Percentiles rank a stretch among this genome's conserved stretches.
Evolutionary conservation across 2,113 vertebrate species (phyloP).

Genomic region (Brevimyrus niger): DNA sequence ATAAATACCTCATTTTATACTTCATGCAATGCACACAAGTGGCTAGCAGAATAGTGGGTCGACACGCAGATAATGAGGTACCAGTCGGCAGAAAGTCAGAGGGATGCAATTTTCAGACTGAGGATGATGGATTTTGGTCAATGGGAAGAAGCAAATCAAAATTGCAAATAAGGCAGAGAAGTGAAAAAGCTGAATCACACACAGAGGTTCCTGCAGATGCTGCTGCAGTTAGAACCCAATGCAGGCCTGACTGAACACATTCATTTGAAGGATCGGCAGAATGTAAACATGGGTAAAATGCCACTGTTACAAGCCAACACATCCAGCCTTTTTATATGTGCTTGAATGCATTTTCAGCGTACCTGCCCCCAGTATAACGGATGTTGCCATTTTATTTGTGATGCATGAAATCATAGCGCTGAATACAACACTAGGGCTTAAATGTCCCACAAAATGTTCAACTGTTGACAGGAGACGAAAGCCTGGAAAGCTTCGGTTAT

Average conservation of each 20-base stretch:
- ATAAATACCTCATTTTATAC: constrained; percentile 71
- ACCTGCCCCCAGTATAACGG: constrained; percentile 35
- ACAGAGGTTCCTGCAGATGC: not conserved
- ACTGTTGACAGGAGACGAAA: constrained; percentile 27
- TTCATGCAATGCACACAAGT: constrained; percentile 41
- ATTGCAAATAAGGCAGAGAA: not conserved
- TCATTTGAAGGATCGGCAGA: not conserved
- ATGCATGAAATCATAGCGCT: constrained; percentile 40
- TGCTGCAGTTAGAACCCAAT: not conserved
- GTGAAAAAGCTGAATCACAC: not conserved
- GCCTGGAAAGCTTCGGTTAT: constrained; percentile 32
- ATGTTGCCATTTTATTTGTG: constrained; percentile 24
- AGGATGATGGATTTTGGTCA: not conserved
- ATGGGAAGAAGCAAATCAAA: not conserved
- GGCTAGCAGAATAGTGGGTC: constrained; percentile 24
- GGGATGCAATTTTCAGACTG: not conserved
- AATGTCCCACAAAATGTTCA: constrained; percentile 28
- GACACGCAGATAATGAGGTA: not conserved
- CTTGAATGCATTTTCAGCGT: constrained; percentile 30
- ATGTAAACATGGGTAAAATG: not conserved
- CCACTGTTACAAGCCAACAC: constrained; percentile 2
- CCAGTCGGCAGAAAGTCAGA: not conserved
- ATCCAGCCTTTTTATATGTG: not conserved
- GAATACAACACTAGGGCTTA: constrained; percentile 32
- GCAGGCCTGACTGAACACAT: not conserved